Conservation (phyloP, 1,140 invertebrate species). For the Holcopasites calliopsidis region DNA sequence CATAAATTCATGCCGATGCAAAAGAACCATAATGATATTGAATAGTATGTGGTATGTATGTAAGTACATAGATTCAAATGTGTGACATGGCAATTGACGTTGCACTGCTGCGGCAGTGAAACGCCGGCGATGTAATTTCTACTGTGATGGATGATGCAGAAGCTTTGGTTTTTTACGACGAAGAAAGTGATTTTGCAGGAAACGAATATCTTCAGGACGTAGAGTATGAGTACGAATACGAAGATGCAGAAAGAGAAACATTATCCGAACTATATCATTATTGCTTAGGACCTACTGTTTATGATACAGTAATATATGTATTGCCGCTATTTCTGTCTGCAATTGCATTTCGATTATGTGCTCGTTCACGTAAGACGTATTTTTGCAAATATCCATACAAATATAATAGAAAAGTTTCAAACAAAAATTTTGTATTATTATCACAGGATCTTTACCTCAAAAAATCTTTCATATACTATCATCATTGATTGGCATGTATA, state of each 20-base stretch:
- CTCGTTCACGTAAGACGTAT: conserved; percentile 64
- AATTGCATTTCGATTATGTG: conserved; percentile 67
- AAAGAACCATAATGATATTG: no score
- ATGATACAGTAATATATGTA: conserved; percentile 67
- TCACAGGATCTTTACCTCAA: conserved; percentile 62
- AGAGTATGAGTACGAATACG: conserved; percentile 71
- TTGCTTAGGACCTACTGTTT: conserved; percentile 70
- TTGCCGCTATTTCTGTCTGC: conserved; percentile 66
- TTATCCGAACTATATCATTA: conserved; percentile 67
- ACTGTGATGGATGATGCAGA: conserved; percentile 61
- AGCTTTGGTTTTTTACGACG: conserved; percentile 63
- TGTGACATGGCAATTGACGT: background rate
- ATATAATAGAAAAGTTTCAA: background rate
- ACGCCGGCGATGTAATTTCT: conserved; percentile 10
- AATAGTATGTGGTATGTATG: no score
- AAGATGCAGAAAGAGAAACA: conserved; percentile 63
- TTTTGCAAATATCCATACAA: conserved; percentile 18
- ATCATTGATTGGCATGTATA: conserved; percentile 66
- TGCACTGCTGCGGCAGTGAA: conserved; percentile 20
- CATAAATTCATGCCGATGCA: no score
- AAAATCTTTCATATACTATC: conserved; percentile 67
- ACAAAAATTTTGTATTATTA: conserved; percentile 6
- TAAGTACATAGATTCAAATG: no score
- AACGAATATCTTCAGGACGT: conserved; percentile 60
- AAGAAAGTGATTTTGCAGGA: conserved; percentile 65